Percentiles rank a stretch among this genome's conserved stretches.
Evolutionary conservation across 2,113 vertebrate genomes (phyloP).

Genomic region (Pollachius pollachius): DNA sequence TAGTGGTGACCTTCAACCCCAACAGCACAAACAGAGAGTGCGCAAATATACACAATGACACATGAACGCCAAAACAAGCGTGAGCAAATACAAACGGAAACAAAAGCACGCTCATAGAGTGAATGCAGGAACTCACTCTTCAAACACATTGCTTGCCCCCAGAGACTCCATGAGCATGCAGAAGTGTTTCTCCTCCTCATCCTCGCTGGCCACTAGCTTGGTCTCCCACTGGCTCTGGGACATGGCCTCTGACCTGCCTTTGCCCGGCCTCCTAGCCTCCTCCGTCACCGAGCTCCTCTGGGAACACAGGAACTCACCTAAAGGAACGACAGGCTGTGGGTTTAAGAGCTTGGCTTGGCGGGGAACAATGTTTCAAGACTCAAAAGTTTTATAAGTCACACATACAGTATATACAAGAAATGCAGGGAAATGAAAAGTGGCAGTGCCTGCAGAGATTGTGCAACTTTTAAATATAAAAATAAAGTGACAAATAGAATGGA

Average conservation of each 20-base stretch:
- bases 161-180: slow-evolving; percentile 82
- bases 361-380: too few relatives aligned
- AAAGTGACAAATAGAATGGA: too few relatives aligned
- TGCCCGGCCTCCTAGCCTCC: slow-evolving; percentile 9
- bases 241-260: slow-evolving; percentile 54
- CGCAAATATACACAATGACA: neutral
- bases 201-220: slow-evolving; percentile 35
- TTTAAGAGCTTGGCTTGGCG: too few relatives aligned
- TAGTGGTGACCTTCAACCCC: neutral
- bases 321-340: too few relatives aligned
- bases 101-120: neutral
- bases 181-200: slow-evolving; percentile 85
- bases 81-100: neutral
- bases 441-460: too few relatives aligned
- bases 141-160: slow-evolving; percentile 81
- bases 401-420: too few relatives aligned
- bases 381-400: too few relatives aligned
- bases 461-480: too few relatives aligned
- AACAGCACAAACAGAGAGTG: neutral
- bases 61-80: neutral
- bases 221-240: slow-evolving; percentile 69
- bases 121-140: slow-evolving; percentile 79
- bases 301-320: slow-evolving; percentile 63
- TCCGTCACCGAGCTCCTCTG: slow-evolving; percentile 39
- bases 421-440: too few relatives aligned